These are phyloP conservation scores for Cavia aperea DNA, from an alignment of 2,113 vertebrate species.

Conservation along the genomic window DNA sequence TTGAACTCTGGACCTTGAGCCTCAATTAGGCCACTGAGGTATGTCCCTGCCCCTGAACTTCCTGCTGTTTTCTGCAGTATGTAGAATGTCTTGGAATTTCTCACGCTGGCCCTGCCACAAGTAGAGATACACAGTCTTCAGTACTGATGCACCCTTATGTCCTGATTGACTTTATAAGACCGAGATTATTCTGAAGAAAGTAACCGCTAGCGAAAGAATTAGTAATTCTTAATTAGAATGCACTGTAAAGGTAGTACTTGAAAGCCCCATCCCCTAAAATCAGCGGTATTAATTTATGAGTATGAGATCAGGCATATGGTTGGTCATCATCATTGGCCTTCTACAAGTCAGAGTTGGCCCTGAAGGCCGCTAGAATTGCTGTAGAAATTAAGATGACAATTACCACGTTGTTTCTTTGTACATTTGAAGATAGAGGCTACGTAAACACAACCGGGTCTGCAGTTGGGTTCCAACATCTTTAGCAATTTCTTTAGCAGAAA, in stretches of 20 bases:
- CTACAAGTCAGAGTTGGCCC: not conserved
- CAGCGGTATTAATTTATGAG: not conserved
- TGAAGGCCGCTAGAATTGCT: not conserved
- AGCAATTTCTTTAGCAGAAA: slow-evolving; percentile 20
- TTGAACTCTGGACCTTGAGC: too few species aligned
- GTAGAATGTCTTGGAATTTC: not conserved
- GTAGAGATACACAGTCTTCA: not conserved
- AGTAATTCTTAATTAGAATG: not conserved
- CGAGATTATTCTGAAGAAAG: slow-evolving; percentile 19
- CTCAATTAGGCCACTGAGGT: too few species aligned
- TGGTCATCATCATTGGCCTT: not conserved
- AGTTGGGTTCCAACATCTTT: not conserved
- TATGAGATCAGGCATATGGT: not conserved
- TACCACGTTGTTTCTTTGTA: not conserved
- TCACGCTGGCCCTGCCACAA: not conserved
- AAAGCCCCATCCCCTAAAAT: not conserved
- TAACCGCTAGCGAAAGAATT: slow-evolving; percentile 25
- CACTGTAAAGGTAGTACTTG: slow-evolving; percentile 4
- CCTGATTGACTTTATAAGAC: not conserved
- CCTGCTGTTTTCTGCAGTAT: not conserved
- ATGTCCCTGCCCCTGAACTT: not conserved
- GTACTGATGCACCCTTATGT: not conserved
- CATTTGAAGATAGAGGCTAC: not conserved
- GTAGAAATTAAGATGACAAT: not conserved
- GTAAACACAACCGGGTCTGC: not conserved